Conservation (phyloP, 2,888 invertebrate genomes). For the Pachydiplax longipennis region DNA sequence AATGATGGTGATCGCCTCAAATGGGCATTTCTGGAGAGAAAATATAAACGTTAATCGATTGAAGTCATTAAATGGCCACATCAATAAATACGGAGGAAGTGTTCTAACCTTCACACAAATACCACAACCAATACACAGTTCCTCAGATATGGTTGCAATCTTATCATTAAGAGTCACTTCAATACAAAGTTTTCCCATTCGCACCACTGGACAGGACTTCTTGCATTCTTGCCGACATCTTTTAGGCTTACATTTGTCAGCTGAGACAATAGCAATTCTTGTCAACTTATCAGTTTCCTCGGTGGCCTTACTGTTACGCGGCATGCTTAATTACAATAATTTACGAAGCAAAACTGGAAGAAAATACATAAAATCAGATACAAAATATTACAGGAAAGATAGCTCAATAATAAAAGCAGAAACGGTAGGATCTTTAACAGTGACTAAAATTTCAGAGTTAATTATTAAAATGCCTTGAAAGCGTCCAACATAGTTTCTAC, state of each 20-base stretch:
- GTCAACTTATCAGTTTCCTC: conserved; percentile 94
- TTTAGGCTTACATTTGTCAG: conserved; percentile 98
- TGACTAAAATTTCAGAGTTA: neutral
- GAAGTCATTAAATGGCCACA: conserved; percentile 35
- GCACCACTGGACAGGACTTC: conserved; percentile 96
- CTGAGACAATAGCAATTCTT: conserved; percentile 96
- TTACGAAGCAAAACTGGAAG: neutral
- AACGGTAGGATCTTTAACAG: neutral
- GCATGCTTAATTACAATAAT: conserved; percentile 63
- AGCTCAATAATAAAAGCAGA: neutral
- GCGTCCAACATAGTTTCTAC: neutral
- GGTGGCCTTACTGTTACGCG: conserved; percentile 70
- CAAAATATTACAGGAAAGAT: neutral
- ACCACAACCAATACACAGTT: conserved; percentile 98
- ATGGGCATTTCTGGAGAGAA: conserved; percentile 93
- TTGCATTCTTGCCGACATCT: conserved; percentile 99
- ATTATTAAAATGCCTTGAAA: neutral
- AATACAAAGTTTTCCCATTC: conserved; percentile 99
- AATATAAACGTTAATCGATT: conserved; percentile 45
- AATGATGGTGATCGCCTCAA: conserved; percentile 98
- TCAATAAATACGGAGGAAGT: conserved; percentile 13
- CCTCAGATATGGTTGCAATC: conserved; percentile 96
- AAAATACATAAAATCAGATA: neutral
- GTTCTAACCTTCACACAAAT: conserved; percentile 92
- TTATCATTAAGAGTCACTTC: conserved; percentile 96